Evolutionary conservation across 2,113 vertebrate genomes (phyloP).

Genomic region (Pomatorhinus ruficollis): DNA sequence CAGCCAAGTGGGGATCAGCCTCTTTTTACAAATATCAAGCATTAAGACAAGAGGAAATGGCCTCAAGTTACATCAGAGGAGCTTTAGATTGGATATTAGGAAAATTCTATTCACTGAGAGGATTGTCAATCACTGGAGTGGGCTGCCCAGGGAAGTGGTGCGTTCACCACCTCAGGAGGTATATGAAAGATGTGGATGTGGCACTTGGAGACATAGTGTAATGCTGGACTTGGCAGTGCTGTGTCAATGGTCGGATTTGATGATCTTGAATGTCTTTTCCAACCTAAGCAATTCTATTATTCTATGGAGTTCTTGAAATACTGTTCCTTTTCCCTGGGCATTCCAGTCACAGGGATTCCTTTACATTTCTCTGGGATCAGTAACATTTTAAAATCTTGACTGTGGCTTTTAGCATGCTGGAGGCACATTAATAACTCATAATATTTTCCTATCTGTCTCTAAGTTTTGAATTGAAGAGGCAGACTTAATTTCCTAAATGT

Average conservation of each 20-base stretch:
- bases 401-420: neutral
- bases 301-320: neutral
- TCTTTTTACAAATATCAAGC: neutral
- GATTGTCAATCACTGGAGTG: neutral
- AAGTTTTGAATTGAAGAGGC: conserved; percentile 8
- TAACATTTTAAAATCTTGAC: neutral
- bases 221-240: neutral
- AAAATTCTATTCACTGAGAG: neutral
- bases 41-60: neutral
- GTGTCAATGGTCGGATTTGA: neutral
- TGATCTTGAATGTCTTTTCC: neutral
- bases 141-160: neutral
- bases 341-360: neutral
- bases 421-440: neutral
- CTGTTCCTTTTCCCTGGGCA: neutral
- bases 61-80: neutral
- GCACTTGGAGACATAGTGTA: neutral
- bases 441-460: neutral
- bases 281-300: neutral
- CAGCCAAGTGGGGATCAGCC: rapidly evolving
- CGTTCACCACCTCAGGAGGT: neutral
- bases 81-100: neutral
- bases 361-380: neutral
- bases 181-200: neutral
- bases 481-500: neutral